Percentiles rank a stretch among this genome's conserved stretches.
These are phyloP conservation scores for Caenorhabditis panamensis DNA, from an alignment of 2,888 invertebrate species.

Conservation along the genomic window DNA sequence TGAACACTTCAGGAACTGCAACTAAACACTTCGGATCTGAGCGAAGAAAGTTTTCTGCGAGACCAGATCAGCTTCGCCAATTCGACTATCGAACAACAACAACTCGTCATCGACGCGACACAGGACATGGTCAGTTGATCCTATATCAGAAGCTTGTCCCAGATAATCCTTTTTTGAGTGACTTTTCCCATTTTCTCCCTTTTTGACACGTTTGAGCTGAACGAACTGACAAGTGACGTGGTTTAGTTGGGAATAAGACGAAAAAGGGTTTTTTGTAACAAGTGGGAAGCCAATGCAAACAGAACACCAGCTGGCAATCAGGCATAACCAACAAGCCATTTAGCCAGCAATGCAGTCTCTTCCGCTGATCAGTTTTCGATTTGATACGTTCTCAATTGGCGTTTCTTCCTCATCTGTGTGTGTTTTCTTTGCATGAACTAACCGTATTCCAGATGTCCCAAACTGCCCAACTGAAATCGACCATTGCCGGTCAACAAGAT, in stretches of 20 bases:
- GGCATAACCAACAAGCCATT: constrained; percentile 16
- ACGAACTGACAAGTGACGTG: constrained; percentile 35
- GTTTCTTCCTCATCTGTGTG: constrained; percentile 22
- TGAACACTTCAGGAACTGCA: constrained; percentile 61
- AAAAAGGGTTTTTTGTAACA: background rate
- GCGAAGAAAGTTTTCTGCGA: constrained; percentile 69
- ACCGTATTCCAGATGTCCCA: constrained; percentile 66
- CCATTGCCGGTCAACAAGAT: constrained; percentile 65
- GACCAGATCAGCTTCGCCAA: constrained; percentile 77
- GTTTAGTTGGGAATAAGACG: constrained; percentile 24
- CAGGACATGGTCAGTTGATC: constrained; percentile 68
- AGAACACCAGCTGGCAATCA: constrained; percentile 49
- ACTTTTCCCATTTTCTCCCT: background rate
- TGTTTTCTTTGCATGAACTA: constrained; percentile 50
- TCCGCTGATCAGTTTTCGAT: constrained; percentile 28
- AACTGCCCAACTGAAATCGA: constrained; percentile 65
- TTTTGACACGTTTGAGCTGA: constrained; percentile 26
- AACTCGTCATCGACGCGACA: constrained; percentile 68
- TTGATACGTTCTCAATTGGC: constrained; percentile 38
- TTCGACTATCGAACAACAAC: constrained; percentile 74
- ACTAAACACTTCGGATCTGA: constrained; percentile 60
- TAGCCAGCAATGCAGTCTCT: constrained; percentile 2
- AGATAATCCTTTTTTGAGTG: constrained; percentile 6
- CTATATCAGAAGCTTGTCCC: background rate
- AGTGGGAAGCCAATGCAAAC: background rate